A percentile compares a stretch with the other conserved stretches of the same genome.
Evolutionary conservation across 92 coral and sea anemone genomes (phyloP).

Genomic region (Zoanthus sansibaricus): DNA sequence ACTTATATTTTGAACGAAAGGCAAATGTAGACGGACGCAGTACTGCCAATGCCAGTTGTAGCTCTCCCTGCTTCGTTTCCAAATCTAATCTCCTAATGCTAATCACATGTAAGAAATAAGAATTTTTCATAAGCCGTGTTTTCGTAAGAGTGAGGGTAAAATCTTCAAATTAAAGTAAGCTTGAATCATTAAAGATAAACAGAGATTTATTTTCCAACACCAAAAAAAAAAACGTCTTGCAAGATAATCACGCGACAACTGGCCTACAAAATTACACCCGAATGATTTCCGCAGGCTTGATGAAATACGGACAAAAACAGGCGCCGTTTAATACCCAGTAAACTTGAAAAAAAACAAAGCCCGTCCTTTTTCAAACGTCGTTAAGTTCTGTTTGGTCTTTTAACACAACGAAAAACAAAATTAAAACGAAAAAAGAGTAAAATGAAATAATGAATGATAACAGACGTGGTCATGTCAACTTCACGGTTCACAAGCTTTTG

Average conservation of each 20-base stretch:
- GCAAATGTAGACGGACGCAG: too few relatives aligned
- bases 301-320: constrained; percentile 11
- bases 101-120: background rate
- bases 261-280: constrained; percentile 7
- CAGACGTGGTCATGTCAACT: constrained; percentile 44
- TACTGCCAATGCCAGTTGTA: background rate
- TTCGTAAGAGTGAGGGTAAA: constrained; percentile 42
- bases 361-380: background rate
- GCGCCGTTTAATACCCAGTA: constrained; percentile 20
- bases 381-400: background rate
- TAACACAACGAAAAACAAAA: background rate
- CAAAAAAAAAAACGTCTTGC: background rate
- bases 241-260: constrained; percentile 38
- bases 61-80: constrained; percentile 19
- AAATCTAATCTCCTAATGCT: too few relatives aligned
- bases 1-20: background rate
- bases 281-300: constrained; percentile 44
- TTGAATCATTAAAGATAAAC: background rate
- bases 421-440: constrained; percentile 13
- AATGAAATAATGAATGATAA: background rate
- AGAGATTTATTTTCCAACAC: background rate
- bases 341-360: constrained; percentile 12
- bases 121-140: constrained; percentile 34
- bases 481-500: constrained; percentile 89
- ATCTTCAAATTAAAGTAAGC: background rate